These are phyloP conservation scores for Notothenia coriiceps DNA, from an alignment of 2,113 vertebrate genomes.

Conservation along the genomic window DNA sequence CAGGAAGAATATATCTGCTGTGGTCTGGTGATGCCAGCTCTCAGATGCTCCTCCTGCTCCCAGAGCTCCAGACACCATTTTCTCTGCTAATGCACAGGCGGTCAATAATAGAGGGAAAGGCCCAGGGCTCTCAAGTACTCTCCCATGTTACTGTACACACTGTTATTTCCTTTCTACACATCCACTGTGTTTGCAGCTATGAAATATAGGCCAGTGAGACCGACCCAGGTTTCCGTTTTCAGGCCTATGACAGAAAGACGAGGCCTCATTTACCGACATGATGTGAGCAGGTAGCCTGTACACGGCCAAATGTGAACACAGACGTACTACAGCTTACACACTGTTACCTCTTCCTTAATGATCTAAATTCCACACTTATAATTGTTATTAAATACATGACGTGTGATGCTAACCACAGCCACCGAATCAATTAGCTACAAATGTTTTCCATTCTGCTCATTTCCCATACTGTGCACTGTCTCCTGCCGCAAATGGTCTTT, in stretches of 20 bases:
- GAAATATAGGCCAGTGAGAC: constrained; percentile 60
- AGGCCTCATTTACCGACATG: constrained; percentile 10
- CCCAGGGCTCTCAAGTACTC: constrained; percentile 53
- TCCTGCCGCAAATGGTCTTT: constrained; percentile 8
- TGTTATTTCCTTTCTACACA: constrained; percentile 42
- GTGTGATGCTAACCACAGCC: not conserved
- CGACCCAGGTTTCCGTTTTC: constrained; percentile 62
- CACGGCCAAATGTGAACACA: constrained; percentile 5
- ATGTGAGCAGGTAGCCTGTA: constrained; percentile 23
- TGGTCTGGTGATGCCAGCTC: constrained; percentile 34
- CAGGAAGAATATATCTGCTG: constrained; percentile 25
- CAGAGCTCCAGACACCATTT: constrained; percentile 59
- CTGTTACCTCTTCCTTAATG: not conserved
- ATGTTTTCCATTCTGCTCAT: constrained; percentile 18
- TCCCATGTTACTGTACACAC: constrained; percentile 55
- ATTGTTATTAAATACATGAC: not conserved
- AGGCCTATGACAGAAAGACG: constrained; percentile 35
- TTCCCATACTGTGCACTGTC: not conserved
- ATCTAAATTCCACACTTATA: not conserved
- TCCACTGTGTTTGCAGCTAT: constrained; percentile 38
- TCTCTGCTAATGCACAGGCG: constrained; percentile 62
- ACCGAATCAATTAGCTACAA: constrained; percentile 11
- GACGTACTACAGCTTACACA: not conserved
- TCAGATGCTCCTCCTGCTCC: constrained; percentile 50
- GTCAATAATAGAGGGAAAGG: constrained; percentile 59